Percentiles rank a stretch among this genome's conserved stretches.
Evolutionary conservation across 2,797 vertebrate species (phyloP).

Genomic region (Girardinus metallicus): DNA sequence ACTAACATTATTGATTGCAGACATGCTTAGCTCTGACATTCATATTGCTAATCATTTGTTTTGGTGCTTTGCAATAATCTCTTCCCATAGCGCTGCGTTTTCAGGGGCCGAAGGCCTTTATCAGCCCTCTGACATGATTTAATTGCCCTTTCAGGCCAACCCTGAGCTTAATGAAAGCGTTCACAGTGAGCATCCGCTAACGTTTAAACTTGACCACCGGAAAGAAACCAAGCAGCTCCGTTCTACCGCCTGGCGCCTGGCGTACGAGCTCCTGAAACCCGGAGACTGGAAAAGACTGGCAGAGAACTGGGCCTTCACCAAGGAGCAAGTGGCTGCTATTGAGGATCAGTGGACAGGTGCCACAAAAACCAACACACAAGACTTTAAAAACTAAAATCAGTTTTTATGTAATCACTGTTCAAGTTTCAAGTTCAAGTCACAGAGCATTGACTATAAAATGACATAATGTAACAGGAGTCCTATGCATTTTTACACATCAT

Average conservation of each 20-base stretch:
- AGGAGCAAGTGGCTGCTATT: slow-evolving; percentile 86
- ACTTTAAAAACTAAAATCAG: background rate
- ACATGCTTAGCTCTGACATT: slow-evolving; percentile 45
- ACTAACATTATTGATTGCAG: slow-evolving; percentile 34
- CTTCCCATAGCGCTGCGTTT: slow-evolving; percentile 19
- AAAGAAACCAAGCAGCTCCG: slow-evolving; percentile 83
- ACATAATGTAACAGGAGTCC: background rate
- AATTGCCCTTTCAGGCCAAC: slow-evolving; percentile 83
- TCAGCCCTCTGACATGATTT: slow-evolving; percentile 73
- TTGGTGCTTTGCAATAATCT: slow-evolving; percentile 46
- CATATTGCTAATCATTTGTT: slow-evolving; percentile 51
- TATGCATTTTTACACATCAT: background rate
- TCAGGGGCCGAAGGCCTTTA: slow-evolving; percentile 69
- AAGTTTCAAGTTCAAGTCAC: background rate
- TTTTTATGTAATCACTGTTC: background rate
- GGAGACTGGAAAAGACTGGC: slow-evolving; percentile 89
- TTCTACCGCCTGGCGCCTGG: slow-evolving; percentile 84
- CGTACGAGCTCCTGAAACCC: slow-evolving; percentile 84
- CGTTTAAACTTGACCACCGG: slow-evolving; percentile 92
- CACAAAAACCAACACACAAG: background rate
- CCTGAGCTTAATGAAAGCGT: slow-evolving; percentile 62
- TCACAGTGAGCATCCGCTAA: slow-evolving; percentile 74
- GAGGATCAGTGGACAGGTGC: slow-evolving; percentile 92
- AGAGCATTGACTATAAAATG: background rate
- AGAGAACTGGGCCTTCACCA: slow-evolving; percentile 84